These are phyloP conservation scores for Holacanthus passer DNA, from an alignment of 2,113 vertebrate genomes.

Conservation along the genomic window DNA sequence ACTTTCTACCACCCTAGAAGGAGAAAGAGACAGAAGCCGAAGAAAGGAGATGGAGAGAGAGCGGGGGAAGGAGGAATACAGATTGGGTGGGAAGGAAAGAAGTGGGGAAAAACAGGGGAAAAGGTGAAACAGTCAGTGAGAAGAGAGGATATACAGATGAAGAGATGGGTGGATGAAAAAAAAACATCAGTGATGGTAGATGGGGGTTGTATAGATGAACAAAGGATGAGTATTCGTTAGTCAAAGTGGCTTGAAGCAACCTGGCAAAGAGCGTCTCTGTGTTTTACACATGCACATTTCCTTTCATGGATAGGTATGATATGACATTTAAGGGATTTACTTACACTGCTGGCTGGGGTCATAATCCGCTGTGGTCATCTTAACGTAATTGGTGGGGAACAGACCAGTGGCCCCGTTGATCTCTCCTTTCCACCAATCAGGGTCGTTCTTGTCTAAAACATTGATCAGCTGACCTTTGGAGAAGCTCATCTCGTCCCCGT, in stretches of 20 bases:
- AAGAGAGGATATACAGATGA: conserved; percentile 38
- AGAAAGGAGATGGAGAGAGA: conserved; percentile 10
- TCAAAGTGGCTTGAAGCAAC: conserved; percentile 21
- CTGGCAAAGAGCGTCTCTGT: not conserved
- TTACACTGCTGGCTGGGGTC: conserved; percentile 98
- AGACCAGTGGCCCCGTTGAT: conserved; percentile 90
- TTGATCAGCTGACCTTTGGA: conserved; percentile 93
- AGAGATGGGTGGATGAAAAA: conserved; percentile 32
- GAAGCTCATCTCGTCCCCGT: conserved; percentile 94
- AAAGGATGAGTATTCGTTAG: conserved; percentile 18
- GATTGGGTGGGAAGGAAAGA: conserved; percentile 25
- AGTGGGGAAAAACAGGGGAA: conserved; percentile 19
- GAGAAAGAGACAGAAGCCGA: conserved; percentile 71
- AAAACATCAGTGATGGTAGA: conserved; percentile 7
- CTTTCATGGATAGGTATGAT: not conserved
- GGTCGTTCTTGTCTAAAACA: conserved; percentile 91
- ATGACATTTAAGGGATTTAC: conserved; percentile 64
- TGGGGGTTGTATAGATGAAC: not conserved
- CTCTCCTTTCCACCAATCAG: conserved; percentile 98
- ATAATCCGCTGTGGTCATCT: conserved; percentile 90
- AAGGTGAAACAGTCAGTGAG: conserved; percentile 37
- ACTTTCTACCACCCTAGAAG: conserved; percentile 93
- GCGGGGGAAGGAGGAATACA: conserved; percentile 25
- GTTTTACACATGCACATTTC: not conserved
- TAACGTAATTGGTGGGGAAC: conserved; percentile 96